Evolutionary conservation across 2,797 vertebrate species (phyloP).

Genomic region (Pteropus rufus): DNA sequence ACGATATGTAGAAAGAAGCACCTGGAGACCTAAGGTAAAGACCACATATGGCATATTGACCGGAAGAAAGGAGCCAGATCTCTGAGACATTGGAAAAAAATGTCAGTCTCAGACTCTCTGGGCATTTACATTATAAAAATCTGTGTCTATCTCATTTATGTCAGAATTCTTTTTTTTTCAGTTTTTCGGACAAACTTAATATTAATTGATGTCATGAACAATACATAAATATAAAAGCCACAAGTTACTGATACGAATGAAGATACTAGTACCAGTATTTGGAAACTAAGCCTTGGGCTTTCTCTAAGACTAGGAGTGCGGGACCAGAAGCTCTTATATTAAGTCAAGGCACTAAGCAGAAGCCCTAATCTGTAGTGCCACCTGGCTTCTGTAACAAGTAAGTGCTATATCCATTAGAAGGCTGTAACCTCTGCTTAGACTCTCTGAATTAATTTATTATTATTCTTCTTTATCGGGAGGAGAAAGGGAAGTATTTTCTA

Average conservation of each 20-base stretch:
- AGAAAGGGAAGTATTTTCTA: not conserved
- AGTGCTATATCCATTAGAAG: not conserved
- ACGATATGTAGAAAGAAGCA: not conserved
- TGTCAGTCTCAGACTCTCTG: not conserved
- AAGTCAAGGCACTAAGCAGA: not conserved
- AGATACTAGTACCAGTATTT: not conserved
- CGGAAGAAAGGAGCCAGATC: not conserved
- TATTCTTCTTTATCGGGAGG: not conserved
- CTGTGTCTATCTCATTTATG: not conserved
- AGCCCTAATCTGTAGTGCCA: not conserved
- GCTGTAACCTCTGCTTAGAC: not conserved
- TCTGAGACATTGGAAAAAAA: not conserved
- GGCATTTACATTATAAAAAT: not conserved
- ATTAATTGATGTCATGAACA: not conserved
- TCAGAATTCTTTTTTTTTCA: not conserved
- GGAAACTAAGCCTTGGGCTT: not conserved
- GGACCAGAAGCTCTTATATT: not conserved
- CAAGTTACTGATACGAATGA: not conserved
- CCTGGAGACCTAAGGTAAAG: not conserved
- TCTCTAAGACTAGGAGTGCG: not conserved
- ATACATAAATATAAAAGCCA: not conserved
- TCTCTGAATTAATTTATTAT: not conserved
- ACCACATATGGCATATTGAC: rapidly evolving
- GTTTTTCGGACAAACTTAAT: not conserved
- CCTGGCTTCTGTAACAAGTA: not conserved